Evolutionary conservation across 2,797 vertebrate species (phyloP).

Genomic region (Amphiprion clarkii): DNA sequence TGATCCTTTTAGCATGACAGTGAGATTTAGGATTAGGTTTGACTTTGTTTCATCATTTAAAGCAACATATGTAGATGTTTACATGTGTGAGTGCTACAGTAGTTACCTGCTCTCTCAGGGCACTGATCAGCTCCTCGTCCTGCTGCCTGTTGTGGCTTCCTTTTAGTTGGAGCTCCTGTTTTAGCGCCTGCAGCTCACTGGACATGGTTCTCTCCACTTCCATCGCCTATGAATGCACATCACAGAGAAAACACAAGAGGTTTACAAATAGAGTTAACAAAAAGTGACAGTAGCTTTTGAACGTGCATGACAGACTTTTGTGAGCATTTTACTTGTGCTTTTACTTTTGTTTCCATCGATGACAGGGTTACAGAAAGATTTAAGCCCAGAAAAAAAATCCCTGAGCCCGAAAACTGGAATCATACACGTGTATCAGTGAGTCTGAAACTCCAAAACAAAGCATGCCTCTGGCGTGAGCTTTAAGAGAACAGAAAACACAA

Average conservation of each 20-base stretch:
- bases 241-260: conserved; percentile 17
- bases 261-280: not conserved
- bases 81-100: not conserved
- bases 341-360: not conserved
- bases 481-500: conserved; percentile 24
- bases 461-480: conserved; percentile 35
- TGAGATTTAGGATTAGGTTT: not conserved
- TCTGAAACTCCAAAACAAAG: conserved; percentile 31
- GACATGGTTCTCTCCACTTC: conserved; percentile 82
- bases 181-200: conserved; percentile 81
- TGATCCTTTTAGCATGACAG: not conserved
- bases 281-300: not conserved
- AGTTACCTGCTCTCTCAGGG: conserved; percentile 85
- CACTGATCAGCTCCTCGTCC: conserved; percentile 84
- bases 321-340: not conserved
- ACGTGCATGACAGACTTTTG: not conserved
- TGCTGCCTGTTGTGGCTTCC: conserved; percentile 67
- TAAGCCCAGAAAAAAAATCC: not conserved
- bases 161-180: conserved; percentile 78
- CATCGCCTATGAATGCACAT: conserved; percentile 74
- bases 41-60: not conserved
- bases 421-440: not conserved
- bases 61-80: not conserved
- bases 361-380: not conserved
- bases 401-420: conserved; percentile 3